Conservation (phyloP, 2,113 vertebrate genomes). For the Asarcornis scutulata region DNA sequence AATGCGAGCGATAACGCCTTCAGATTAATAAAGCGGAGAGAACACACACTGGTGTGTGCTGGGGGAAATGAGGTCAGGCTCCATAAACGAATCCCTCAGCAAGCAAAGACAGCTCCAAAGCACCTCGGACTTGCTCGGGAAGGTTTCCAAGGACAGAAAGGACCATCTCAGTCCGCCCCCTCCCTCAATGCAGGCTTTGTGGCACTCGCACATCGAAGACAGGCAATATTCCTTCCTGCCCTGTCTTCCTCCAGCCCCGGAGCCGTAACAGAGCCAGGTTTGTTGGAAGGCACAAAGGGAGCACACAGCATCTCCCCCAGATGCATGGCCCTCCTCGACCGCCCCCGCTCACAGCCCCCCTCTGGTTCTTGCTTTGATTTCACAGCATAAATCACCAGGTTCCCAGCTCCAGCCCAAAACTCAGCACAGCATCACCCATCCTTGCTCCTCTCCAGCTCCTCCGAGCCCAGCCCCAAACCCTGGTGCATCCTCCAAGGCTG, state of each 20-base stretch:
- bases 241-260: neutral
- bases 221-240: slow-evolving; percentile 37
- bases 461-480: neutral
- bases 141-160: slow-evolving; percentile 2
- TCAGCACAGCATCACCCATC: neutral
- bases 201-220: neutral
- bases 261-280: slow-evolving; percentile 13
- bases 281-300: slow-evolving; percentile 44
- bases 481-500: neutral
- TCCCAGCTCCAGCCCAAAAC: neutral
- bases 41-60: neutral
- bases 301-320: slow-evolving; percentile 29
- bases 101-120: neutral
- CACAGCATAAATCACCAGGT: neutral
- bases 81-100: neutral
- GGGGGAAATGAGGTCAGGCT: slow-evolving; percentile 36
- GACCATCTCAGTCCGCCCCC: neutral
- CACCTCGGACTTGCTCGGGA: accelerated
- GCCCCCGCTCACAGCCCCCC: neutral
- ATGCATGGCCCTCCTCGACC: neutral
- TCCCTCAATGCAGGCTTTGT: slow-evolving; percentile 49
- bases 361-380: neutral
- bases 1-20: accelerated
- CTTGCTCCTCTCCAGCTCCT: neutral
- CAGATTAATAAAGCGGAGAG: neutral